phyloP scores from a whole-genome alignment of 2,888 invertebrate genomes.

The Dorcus hopei region DNA sequence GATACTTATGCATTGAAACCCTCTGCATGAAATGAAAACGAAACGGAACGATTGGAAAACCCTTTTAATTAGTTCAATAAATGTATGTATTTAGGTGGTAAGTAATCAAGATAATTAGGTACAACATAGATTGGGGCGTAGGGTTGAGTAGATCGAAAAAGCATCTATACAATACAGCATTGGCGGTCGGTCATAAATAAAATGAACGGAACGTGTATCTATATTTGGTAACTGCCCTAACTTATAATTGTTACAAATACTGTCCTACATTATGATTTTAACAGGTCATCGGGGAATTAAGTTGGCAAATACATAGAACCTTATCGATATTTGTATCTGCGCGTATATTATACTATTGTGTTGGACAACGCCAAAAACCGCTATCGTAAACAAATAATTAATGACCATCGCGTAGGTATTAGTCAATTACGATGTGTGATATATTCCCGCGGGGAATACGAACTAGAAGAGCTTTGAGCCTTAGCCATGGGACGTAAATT shows the following conservation, averaged over 20 bases:
- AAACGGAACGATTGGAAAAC: no score
- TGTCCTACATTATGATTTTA: slow-evolving; percentile 31
- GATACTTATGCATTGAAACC: no score
- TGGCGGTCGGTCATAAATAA: slow-evolving; percentile 8
- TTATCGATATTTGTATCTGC: slow-evolving; percentile 31
- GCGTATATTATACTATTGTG: slow-evolving; percentile 25
- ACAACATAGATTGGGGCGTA: neutral
- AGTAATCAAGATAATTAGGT: neutral
- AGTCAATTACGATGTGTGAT: slow-evolving; percentile 18
- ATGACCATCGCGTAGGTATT: slow-evolving; percentile 20
- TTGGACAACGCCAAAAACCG: slow-evolving; percentile 22
- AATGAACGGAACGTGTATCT: slow-evolving; percentile 6
- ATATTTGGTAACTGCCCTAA: slow-evolving; percentile 30
- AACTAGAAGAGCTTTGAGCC: slow-evolving; percentile 5
- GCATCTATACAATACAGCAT: neutral
- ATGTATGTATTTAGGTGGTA: no score
- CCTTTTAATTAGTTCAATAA: neutral
- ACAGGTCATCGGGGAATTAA: slow-evolving; percentile 32
- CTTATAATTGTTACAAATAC: slow-evolving; percentile 31
- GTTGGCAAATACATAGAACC: slow-evolving; percentile 30
- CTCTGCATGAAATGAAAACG: no score
- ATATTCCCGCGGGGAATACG: slow-evolving; percentile 16
- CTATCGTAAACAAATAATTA: slow-evolving; percentile 25
- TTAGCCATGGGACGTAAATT: slow-evolving; percentile 6
- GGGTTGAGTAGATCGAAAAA: neutral